phyloP scores from a whole-genome alignment of 2,797 vertebrate species.

The Platyrinchus mystaceus region DNA sequence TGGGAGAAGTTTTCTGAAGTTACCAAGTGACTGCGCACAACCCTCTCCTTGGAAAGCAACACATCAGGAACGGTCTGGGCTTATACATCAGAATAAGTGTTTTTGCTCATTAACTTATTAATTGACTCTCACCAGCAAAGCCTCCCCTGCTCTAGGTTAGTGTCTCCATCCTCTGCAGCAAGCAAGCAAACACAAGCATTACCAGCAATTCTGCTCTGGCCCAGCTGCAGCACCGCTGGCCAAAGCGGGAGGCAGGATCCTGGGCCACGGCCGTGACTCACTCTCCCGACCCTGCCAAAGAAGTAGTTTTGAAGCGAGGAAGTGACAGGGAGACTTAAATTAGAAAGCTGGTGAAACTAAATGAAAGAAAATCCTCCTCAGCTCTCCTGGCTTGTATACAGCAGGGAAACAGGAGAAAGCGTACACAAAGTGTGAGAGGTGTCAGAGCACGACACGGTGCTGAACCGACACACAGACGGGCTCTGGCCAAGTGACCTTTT shows the following conservation, averaged over 20 bases:
- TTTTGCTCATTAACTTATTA: neutral
- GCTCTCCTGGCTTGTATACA: neutral
- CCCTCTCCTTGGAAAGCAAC: neutral
- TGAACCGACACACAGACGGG: fast-evolving
- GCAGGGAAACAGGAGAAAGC: neutral
- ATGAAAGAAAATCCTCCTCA: neutral
- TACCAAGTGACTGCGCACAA: neutral
- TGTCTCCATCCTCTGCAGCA: neutral
- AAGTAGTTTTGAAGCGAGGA: constrained; percentile 69
- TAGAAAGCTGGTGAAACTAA: constrained; percentile 11
- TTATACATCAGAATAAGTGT: neutral
- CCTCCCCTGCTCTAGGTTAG: neutral
- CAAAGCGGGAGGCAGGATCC: constrained; percentile 37
- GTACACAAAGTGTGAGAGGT: neutral
- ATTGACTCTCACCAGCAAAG: neutral
- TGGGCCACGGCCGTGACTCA: constrained; percentile 53
- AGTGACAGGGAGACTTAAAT: constrained; percentile 30
- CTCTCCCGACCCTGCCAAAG: constrained; percentile 61
- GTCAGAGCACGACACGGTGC: fast-evolving
- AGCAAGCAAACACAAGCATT: neutral
- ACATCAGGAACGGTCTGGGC: fast-evolving
- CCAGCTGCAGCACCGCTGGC: neutral
- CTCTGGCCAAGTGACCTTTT: neutral
- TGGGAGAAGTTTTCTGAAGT: neutral
- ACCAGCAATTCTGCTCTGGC: neutral